phyloP scores from a whole-genome alignment of 2,797 vertebrate genomes.

The Sebastes minor region DNA sequence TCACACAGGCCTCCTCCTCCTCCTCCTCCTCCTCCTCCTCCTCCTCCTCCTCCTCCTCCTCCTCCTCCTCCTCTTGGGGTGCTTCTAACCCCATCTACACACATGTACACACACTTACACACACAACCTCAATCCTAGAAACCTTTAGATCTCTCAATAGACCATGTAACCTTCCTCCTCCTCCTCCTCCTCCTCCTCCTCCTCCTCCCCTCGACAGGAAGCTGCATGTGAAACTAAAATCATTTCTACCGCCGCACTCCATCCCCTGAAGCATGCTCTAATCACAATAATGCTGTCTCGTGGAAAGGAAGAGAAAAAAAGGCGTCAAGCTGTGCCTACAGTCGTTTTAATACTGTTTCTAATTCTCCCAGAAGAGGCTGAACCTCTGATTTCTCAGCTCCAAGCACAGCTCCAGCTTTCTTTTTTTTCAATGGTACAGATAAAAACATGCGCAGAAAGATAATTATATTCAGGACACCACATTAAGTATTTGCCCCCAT shows the following conservation, averaged over 20 bases:
- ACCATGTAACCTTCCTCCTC: conserved; percentile 47
- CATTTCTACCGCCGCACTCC: conserved; percentile 58
- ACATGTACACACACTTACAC: conserved; percentile 10
- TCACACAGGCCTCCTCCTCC: conserved; percentile 48
- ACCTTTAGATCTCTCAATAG: conserved; percentile 50
- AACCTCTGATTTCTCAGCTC: conserved; percentile 49
- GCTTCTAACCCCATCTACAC: conserved; percentile 64
- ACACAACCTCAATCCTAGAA: conserved; percentile 47
- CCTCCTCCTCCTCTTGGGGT: conserved; percentile 46
- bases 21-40: conserved; percentile 44
- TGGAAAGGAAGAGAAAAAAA: conserved; percentile 38
- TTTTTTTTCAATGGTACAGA: conserved; percentile 52
- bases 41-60: conserved; percentile 14
- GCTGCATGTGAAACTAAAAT: conserved; percentile 78
- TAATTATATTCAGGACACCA: conserved; percentile 60
- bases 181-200: not conserved
- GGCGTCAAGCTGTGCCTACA: conserved; percentile 73
- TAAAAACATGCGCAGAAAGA: conserved; percentile 29
- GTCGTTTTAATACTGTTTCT: conserved; percentile 67
- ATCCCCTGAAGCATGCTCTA: conserved; percentile 76
- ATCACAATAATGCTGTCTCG: conserved; percentile 69
- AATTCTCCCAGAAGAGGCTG: conserved; percentile 47
- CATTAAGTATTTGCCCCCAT: conserved; percentile 46
- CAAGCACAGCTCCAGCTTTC: conserved; percentile 60
- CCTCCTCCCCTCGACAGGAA: conserved; percentile 60